Percentiles rank a stretch among this genome's conserved stretches.
Conservation (phyloP, 2,888 invertebrate species). For the Cryptophagus acutangulus region DNA sequence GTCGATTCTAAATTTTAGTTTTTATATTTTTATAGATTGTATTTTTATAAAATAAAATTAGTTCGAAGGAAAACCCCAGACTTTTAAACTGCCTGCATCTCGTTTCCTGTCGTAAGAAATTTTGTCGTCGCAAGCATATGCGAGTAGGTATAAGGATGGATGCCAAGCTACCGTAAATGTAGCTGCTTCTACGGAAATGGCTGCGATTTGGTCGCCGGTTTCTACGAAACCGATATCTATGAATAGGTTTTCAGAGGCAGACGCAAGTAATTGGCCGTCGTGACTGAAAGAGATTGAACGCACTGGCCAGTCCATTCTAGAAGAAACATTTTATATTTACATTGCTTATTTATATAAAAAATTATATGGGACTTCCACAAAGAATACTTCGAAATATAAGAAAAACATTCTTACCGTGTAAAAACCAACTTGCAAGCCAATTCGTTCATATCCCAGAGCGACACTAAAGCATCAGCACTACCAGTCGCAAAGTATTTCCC, state of each 20-base stretch:
- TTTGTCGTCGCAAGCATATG: slow-evolving; percentile 96
- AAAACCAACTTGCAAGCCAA: slow-evolving; percentile 89
- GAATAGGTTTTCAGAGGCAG: slow-evolving; percentile 92
- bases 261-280: slow-evolving; percentile 89
- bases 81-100: slow-evolving; percentile 88
- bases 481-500: slow-evolving; percentile 96
- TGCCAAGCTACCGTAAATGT: slow-evolving; percentile 98
- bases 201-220: slow-evolving; percentile 79
- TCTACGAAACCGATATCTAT: slow-evolving; percentile 94
- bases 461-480: slow-evolving; percentile 90
- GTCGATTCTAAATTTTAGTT: no score
- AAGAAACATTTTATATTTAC: slow-evolving; percentile 5
- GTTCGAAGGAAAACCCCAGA: slow-evolving; percentile 78
- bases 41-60: no score
- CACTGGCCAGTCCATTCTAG: slow-evolving; percentile 94
- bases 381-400: no score
- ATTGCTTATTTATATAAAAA: slow-evolving; percentile 7
- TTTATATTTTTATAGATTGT: no score
- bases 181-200: slow-evolving; percentile 86
- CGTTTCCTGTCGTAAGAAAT: slow-evolving; percentile 77
- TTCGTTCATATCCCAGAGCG: slow-evolving; percentile 93
- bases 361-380: slow-evolving; percentile 6
- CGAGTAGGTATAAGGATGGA: slow-evolving; percentile 81
- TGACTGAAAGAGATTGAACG: slow-evolving; percentile 93
- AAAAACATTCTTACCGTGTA: slow-evolving; percentile 66